These are phyloP conservation scores for Spea multiplicata DNA, from an alignment of 2,113 vertebrate species.

Conservation along the genomic window DNA sequence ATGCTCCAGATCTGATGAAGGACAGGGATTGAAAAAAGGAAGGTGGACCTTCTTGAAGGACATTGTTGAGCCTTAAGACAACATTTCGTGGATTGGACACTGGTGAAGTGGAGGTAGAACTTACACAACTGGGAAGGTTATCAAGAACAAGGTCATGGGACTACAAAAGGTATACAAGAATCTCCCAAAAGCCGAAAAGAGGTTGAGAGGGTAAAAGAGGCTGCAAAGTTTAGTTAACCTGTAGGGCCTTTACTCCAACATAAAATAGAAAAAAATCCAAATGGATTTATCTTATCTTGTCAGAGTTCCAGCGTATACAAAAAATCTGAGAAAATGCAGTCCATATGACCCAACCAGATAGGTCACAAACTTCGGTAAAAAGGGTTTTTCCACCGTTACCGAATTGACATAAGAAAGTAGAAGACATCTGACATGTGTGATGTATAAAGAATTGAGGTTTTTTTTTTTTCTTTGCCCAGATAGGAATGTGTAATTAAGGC, in stretches of 20 bases:
- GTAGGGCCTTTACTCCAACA: background rate
- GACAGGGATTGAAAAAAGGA: too few species aligned
- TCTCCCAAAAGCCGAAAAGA: too few species aligned
- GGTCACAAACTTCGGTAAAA: conserved; percentile 3
- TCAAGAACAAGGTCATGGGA: too few species aligned
- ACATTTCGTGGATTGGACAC: too few species aligned
- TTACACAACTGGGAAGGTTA: too few species aligned
- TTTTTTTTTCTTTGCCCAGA: background rate
- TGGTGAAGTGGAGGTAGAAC: too few species aligned
- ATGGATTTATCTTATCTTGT: background rate
- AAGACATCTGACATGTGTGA: background rate
- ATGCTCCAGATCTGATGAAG: too few species aligned
- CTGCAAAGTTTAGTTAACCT: background rate
- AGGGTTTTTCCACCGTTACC: background rate
- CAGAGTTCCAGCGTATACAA: background rate
- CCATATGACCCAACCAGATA: background rate
- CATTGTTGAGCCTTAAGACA: too few species aligned
- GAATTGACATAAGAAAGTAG: background rate
- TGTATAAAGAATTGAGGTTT: background rate
- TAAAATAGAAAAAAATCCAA: background rate
- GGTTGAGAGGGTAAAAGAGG: too few species aligned
- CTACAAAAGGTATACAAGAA: too few species aligned
- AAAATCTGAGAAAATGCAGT: background rate
- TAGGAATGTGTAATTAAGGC: conserved; percentile 23
- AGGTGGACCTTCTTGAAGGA: too few species aligned